phyloP scores from a whole-genome alignment of 2,888 invertebrate species.

The Lasioglossum lativentre region DNA sequence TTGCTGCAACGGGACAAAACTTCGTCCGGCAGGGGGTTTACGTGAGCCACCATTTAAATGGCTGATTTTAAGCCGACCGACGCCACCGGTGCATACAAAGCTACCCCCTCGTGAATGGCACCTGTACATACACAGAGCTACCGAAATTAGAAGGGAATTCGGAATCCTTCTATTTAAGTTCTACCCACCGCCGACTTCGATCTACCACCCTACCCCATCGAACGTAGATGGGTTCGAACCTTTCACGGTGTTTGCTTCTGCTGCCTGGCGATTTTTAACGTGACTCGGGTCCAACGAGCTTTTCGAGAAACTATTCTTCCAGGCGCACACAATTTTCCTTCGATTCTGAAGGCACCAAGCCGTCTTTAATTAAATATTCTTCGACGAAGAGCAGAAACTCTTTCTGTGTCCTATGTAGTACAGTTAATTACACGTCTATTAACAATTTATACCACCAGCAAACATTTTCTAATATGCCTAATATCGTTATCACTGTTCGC shows the following conservation, averaged over 20 bases:
- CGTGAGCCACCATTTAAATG: constrained; percentile 81
- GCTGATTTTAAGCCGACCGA: constrained; percentile 76
- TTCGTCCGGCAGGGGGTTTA: constrained; percentile 70
- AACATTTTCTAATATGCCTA: no score
- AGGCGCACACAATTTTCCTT: neutral
- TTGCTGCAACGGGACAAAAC: constrained; percentile 68
- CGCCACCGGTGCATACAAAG: constrained; percentile 47
- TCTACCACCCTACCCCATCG: neutral
- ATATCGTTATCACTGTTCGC: no score
- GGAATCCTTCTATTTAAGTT: constrained; percentile 39
- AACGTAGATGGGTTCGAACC: constrained; percentile 1
- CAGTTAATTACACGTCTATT: neutral
- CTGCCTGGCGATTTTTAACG: neutral
- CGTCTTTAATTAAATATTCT: neutral
- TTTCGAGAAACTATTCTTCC: neutral
- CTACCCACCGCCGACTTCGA: constrained; percentile 16
- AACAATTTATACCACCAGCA: no score
- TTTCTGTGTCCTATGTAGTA: neutral
- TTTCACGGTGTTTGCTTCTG: neutral
- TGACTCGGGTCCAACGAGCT: neutral
- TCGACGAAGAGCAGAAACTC: neutral
- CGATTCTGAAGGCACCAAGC: neutral
- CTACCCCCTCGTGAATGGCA: constrained; percentile 16
- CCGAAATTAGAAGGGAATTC: constrained; percentile 50
- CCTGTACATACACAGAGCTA: constrained; percentile 19